A percentile compares a stretch with the other conserved stretches of the same genome.
Conservation (phyloP, 2,113 vertebrate species). For the Crotalus viridis region DNA sequence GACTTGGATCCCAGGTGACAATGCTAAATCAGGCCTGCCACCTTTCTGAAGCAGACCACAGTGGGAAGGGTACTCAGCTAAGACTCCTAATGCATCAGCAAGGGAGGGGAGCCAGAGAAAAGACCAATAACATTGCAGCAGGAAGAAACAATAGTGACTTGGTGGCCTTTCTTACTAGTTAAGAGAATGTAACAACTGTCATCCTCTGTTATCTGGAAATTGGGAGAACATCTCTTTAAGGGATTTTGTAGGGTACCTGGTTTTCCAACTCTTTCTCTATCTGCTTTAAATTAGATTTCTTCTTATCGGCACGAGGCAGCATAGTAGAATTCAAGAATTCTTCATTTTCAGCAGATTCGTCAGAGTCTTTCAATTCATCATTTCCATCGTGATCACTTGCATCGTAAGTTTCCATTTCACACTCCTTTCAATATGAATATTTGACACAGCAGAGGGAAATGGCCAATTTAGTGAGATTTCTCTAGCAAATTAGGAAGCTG, state of each 20-base stretch:
- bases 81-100: background rate
- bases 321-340: constrained; percentile 71
- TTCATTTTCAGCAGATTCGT: constrained; percentile 73
- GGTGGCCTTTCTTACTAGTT: background rate
- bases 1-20: background rate
- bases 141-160: background rate
- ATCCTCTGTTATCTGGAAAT: background rate
- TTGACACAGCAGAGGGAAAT: constrained; percentile 43
- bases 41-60: background rate
- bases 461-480: background rate
- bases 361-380: constrained; percentile 76
- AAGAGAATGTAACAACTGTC: background rate
- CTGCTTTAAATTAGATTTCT: constrained; percentile 60
- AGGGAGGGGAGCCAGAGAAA: background rate
- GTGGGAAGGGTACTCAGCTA: background rate
- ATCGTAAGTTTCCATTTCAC: constrained; percentile 78
- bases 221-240: background rate
- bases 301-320: constrained; percentile 62
- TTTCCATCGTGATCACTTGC: constrained; percentile 77
- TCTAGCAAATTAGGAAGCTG: background rate
- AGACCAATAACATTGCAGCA: background rate
- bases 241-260: constrained; percentile 68
- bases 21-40: background rate
- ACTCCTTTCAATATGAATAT: constrained; percentile 74
- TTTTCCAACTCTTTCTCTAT: constrained; percentile 71